Percentiles rank a stretch among this genome's conserved stretches.
These are phyloP conservation scores for Mus pahari DNA, from an alignment of 2,113 vertebrate species.

Conservation along the genomic window DNA sequence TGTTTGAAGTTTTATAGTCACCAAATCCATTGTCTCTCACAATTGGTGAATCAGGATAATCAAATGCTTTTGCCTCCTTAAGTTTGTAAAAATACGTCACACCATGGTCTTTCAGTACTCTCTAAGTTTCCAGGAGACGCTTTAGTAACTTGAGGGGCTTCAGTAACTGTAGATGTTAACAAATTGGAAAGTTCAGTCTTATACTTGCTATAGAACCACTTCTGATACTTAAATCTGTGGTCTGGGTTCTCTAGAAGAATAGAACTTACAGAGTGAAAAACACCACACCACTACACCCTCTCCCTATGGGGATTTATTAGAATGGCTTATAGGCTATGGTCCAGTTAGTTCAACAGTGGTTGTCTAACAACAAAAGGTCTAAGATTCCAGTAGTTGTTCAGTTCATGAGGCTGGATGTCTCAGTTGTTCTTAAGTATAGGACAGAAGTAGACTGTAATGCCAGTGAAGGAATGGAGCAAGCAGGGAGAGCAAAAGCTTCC, in stretches of 20 bases:
- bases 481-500: not conserved
- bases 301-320: not conserved
- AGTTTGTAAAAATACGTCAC: not conserved
- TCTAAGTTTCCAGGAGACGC: not conserved
- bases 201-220: not conserved
- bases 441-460: not conserved
- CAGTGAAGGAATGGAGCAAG: not conserved
- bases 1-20: not conserved
- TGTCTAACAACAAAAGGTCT: not conserved
- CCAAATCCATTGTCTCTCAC: not conserved
- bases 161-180: not conserved
- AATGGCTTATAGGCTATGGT: not conserved
- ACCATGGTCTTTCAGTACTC: not conserved
- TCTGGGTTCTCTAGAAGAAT: not conserved
- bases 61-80: not conserved
- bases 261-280: not conserved
- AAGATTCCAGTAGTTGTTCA: not conserved
- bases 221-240: not conserved
- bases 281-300: not conserved
- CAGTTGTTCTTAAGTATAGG: not conserved
- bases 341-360: not conserved
- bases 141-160: not conserved
- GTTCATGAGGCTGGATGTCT: not conserved
- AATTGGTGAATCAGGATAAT: not conserved
- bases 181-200: not conserved